Percentiles rank a stretch among this genome's conserved stretches.
Conservation (phyloP, 2,113 vertebrate genomes). For the Brachypodius melanocephalos region DNA sequence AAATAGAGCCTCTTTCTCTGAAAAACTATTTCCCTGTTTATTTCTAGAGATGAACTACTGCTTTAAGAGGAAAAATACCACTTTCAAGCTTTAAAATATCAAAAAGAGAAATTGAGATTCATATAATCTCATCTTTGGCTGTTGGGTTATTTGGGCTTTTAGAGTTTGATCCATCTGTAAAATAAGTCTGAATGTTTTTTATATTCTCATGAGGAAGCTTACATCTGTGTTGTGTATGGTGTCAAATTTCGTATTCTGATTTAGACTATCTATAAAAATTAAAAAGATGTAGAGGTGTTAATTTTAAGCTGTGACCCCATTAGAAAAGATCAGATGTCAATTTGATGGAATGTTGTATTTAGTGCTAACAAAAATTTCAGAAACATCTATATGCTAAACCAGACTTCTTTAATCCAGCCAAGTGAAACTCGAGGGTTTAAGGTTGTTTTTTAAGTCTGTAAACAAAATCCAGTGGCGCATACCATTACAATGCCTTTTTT, state of each 20-base stretch:
- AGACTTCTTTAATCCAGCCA: background rate
- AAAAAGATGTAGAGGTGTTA: background rate
- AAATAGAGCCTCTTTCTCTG: background rate
- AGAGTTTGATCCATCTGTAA: background rate
- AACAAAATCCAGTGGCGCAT: background rate
- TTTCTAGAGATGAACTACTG: background rate
- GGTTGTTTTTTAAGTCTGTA: background rate
- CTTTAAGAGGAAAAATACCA: background rate
- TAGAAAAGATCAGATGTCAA: background rate
- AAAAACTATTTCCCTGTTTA: background rate
- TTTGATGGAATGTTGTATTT: background rate
- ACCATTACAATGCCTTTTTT: background rate
- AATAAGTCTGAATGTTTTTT: background rate
- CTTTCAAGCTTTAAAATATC: background rate
- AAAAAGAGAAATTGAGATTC: background rate
- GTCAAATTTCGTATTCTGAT: background rate
- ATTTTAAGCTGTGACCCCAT: background rate
- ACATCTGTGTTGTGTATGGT: background rate
- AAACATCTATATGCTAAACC: background rate
- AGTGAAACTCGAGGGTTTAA: background rate
- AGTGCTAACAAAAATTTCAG: background rate
- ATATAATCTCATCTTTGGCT: background rate
- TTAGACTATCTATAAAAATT: background rate
- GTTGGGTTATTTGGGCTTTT: background rate
- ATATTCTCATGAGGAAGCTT: background rate